These are phyloP conservation scores for Plestiodon gilberti DNA, from an alignment of 2,113 vertebrate genomes.

Conservation along the genomic window DNA sequence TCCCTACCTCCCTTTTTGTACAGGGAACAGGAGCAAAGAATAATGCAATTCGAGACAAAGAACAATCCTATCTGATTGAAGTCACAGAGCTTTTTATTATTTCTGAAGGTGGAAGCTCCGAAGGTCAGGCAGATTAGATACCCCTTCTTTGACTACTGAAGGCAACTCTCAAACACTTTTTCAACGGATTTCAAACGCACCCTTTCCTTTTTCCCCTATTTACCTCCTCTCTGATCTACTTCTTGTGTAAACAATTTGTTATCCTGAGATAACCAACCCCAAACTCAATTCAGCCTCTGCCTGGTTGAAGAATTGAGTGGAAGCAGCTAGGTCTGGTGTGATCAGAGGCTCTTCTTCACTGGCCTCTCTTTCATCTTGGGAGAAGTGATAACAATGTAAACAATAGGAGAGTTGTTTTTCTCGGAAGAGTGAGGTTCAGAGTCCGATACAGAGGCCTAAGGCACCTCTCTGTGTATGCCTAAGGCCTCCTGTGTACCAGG, in stretches of 20 bases:
- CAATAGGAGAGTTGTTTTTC: not conserved
- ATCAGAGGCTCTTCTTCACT: not conserved
- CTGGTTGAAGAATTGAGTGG: not conserved
- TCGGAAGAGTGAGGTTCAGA: not conserved
- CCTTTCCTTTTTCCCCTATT: not conserved
- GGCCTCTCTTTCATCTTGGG: not conserved
- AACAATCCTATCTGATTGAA: conserved; percentile 56
- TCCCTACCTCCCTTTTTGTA: conserved; percentile 38
- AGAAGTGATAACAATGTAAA: not conserved
- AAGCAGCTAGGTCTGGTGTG: not conserved
- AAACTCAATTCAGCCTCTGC: not conserved
- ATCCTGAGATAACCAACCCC: not conserved
- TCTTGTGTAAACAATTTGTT: not conserved
- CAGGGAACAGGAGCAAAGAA: conserved; percentile 30
- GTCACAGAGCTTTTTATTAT: conserved; percentile 59
- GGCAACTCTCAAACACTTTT: conserved; percentile 52
- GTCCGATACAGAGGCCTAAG: not conserved
- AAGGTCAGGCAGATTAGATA: conserved; percentile 66
- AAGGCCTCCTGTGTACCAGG: too few species aligned
- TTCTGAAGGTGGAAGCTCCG: conserved; percentile 56
- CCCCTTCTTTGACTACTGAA: conserved; percentile 46
- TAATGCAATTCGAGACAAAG: conserved; percentile 26
- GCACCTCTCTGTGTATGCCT: too few species aligned
- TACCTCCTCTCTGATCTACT: not conserved
- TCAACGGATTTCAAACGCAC: not conserved